Base-by-base conservation (phyloP, 2,888 invertebrate genomes). In the Muschampia plurimacula region DNA sequence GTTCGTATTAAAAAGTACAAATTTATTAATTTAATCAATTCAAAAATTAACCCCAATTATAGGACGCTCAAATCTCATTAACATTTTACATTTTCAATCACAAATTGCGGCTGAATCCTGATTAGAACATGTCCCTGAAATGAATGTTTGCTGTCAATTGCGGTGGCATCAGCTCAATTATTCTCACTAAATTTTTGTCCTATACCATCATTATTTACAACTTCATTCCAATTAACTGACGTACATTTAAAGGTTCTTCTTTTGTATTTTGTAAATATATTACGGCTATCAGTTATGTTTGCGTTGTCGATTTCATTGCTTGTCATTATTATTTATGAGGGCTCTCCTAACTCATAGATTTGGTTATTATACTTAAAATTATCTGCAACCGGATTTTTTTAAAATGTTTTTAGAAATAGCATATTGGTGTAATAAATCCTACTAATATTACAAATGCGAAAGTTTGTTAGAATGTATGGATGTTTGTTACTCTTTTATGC, bases 191-290 rank as follows among this genome's bases (percentile, higher is more conserved):
- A 57, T 57, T 57, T 28, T 57, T 10, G 55, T 57, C 22, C 22
- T 57, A 57, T 28, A 57, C 55, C 55, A 22, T 28, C 10, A 57
- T 57, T 57, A 57, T 57, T 57, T 57, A 57, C 55, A 57, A 28
- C 22, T 57, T 57, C 22, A 22, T 9, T 55, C 55, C 55, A 57
- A 28, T 57, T 57, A 57, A 57, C 28, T 57, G 28, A 9, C 55
- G 55, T 57, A 10, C 55, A 22, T 28, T 57, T 57, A 22, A 57
- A 57, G 4, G 55, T 57, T 57, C n/a, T 4, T 22, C 55, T 28
- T 28, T 55, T 55, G 9, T 22, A 10, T 55, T 55, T 55, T 3
- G 22, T 2, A 22, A 55, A 55, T 22, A 55, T 55, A 55, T 55
- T 55, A 28, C 22, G 9, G 55, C 9, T 22, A 55, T 55, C 22